Percentiles rank a stretch among this genome's conserved stretches.
phyloP scores from a whole-genome alignment of 2,113 vertebrate species.

The Cyanoramphus novaezelandiae region DNA sequence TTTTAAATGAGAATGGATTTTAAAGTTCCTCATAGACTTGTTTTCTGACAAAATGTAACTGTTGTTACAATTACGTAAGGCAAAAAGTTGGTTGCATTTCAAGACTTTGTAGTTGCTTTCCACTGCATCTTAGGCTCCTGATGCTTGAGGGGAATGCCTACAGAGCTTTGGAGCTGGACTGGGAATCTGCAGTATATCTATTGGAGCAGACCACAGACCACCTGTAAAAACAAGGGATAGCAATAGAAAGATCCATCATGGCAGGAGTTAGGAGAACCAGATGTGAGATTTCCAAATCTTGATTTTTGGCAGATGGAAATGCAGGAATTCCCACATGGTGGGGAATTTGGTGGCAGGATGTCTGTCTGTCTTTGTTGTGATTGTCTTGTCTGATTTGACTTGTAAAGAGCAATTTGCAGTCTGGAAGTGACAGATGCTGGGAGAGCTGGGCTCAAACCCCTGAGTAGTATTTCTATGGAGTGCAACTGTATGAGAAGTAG shows the following conservation, averaged over 20 bases:
- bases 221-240: background rate
- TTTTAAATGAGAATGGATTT: background rate
- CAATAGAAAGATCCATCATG: accelerated
- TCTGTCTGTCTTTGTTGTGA: background rate
- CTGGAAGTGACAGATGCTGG: accelerated
- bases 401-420: background rate
- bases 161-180: background rate
- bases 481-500: background rate
- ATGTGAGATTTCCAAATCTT: background rate
- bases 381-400: background rate
- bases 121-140: accelerated
- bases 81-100: background rate
- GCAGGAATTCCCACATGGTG: background rate
- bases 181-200: background rate
- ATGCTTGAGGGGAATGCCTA: background rate
- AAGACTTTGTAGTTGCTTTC: background rate
- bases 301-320: background rate
- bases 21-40: background rate
- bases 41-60: background rate
- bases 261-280: background rate
- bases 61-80: accelerated
- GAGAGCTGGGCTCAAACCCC: background rate
- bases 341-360: background rate
- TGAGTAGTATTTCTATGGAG: background rate
- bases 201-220: background rate